phyloP scores from a whole-genome alignment of 2,113 vertebrate genomes.

The Percopsis transmontana region DNA sequence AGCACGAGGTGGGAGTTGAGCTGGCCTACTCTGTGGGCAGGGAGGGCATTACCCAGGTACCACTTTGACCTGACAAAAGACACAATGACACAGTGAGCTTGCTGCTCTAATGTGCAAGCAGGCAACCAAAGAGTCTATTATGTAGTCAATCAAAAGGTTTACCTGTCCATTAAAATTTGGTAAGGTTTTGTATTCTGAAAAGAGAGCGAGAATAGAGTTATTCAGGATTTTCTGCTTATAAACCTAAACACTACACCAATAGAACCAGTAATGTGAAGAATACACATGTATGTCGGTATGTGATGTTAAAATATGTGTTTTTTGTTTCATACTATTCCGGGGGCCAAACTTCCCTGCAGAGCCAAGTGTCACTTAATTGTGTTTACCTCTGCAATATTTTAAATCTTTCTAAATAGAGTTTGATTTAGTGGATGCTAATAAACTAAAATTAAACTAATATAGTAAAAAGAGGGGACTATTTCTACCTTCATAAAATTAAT shows the following conservation, averaged over 20 bases:
- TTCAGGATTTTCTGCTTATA: background rate
- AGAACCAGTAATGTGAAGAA: background rate
- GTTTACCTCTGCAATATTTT: no score
- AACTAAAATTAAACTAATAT: background rate
- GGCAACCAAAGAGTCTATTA: background rate
- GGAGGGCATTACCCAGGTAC: conserved; percentile 85
- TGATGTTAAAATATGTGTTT: no score
- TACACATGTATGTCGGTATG: background rate
- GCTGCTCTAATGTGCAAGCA: no score
- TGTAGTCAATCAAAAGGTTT: conserved; percentile 48
- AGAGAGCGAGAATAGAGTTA: conserved; percentile 32
- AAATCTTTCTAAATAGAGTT: no score
- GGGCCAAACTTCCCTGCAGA: no score
- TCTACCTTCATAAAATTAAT: conserved; percentile 97
- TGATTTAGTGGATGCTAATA: no score
- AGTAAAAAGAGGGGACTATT: background rate
- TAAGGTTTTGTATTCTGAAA: conserved; percentile 96
- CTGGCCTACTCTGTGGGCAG: conserved; percentile 90
- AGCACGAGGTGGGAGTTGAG: conserved; percentile 94
- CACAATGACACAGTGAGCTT: background rate
- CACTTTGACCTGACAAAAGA: conserved; percentile 84
- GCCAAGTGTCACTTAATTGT: no score
- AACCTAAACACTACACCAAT: background rate
- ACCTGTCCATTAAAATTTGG: conserved; percentile 97
- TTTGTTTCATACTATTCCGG: no score